Evolutionary conservation across 1,140 invertebrate genomes (phyloP).

Genomic region (Laupala kohalensis): DNA sequence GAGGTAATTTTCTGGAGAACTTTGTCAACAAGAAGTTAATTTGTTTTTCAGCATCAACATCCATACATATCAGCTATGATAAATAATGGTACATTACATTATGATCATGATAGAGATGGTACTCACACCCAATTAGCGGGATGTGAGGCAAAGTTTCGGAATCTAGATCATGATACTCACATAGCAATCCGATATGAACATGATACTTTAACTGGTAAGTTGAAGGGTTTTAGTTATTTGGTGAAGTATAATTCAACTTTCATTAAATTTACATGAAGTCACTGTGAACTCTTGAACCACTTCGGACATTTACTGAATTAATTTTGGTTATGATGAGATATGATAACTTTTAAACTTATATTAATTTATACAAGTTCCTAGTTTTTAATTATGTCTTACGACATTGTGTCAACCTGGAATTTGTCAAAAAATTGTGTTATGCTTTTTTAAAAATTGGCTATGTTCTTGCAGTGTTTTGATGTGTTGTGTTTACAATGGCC

Average conservation of each 20-base stretch:
- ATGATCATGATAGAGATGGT: conserved; percentile 97
- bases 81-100: conserved; percentile 88
- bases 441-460: too few species aligned
- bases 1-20: background rate
- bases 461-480: too few species aligned
- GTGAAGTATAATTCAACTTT: background rate
- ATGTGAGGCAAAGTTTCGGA: conserved; percentile 87
- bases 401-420: too few species aligned
- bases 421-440: too few species aligned
- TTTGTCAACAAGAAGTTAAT: background rate
- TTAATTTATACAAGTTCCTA: too few species aligned
- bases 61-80: conserved; percentile 98
- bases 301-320: too few species aligned
- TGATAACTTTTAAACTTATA: too few species aligned
- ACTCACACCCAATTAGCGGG: conserved; percentile 93
- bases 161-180: conserved; percentile 82
- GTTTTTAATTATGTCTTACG: too few species aligned
- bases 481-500: too few species aligned
- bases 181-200: conserved; percentile 83
- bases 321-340: too few species aligned
- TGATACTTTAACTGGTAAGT: conserved; percentile 67
- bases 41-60: conserved; percentile 71
- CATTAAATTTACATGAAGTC: too few species aligned
- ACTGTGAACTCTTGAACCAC: too few species aligned
- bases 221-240: background rate